Evolutionary conservation across 2,888 invertebrate species (phyloP), one percentile per base, ranked within the genome.

Genomic region (Ypsolopha scabrella): DNA sequence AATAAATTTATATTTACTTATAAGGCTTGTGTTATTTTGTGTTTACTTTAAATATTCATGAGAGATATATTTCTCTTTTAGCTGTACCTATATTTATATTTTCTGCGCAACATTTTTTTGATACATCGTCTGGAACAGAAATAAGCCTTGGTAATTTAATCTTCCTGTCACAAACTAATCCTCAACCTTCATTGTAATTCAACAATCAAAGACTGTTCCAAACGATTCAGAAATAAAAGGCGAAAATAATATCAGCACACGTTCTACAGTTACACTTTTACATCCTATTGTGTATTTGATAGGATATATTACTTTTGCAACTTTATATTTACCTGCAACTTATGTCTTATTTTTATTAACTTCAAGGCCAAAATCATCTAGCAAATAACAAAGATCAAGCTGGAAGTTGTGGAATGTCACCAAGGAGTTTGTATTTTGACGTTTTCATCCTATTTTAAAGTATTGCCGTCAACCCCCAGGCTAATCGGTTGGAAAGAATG

Each of bases 361-460:
- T 33, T 45, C 33, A 10, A 0, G 45, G 6, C 8, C 7, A 7
- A 24, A n/a, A n/a, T 45, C 45, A 7, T n/a, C 34, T 34, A 24
- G 24, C 33, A 34, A 45, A 34, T 24, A n/a, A 24, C 2, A 3
- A 24, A 24, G 24, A 24, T 24, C 24, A 24, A 24, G n/a, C n/a
- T n/a, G n/a, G n/a, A n/a, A n/a, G 24, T 24, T 24, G 24, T 24
- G 4, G 4, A 24, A 3, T 24, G 24, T 24, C 24, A 24, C 24
- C 24, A 24, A 24, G 24, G 4, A 24, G 24, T 24, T 24, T 75
- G 78, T 80, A 80, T 82, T 81, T 82, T 85, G 85, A 82, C 85
- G 75, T 83, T 81, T 82, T 77, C 77, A 85, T 86, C 82, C 81
- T 63, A 80, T 86, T 82, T 75, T 69, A 69, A 58, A 58, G 70